Percentiles rank a stretch among this genome's conserved stretches.
Conservation (phyloP, 2,113 vertebrate species). For the human (Homo sapiens) region DNA sequence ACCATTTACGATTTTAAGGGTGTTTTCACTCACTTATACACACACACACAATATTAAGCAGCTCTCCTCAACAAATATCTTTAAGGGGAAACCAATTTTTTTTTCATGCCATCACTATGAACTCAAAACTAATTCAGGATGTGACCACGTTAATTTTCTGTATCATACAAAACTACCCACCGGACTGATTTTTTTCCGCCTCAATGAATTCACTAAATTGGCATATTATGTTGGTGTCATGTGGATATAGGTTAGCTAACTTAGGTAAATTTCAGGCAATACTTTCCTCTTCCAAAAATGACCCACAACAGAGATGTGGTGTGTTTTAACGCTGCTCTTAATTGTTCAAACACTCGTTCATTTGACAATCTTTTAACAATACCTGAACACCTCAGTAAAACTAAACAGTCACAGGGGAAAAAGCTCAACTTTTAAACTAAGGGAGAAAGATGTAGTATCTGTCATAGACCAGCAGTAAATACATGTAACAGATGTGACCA, state of each 20-base stretch:
- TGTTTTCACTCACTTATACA: not conserved
- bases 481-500: slow-evolving; percentile 53
- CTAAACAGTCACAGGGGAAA: slow-evolving; percentile 35
- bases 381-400: slow-evolving; percentile 71
- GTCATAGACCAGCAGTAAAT: not conserved
- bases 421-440: slow-evolving; percentile 52
- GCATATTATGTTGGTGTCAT: not conserved
- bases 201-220: slow-evolving; percentile 8
- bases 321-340: slow-evolving; percentile 21
- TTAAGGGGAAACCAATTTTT: not conserved
- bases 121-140: slow-evolving; percentile 14
- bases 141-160: slow-evolving; percentile 17
- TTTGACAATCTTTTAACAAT: slow-evolving; percentile 65
- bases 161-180: not conserved
- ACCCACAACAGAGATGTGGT: not conserved
- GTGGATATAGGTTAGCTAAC: not conserved
- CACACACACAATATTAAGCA: not conserved
- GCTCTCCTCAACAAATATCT: not conserved
- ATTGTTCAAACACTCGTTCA: slow-evolving; percentile 17
- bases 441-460: slow-evolving; percentile 42
- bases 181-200: not conserved
- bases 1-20: not conserved
- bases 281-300: not conserved
- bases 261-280: not conserved
- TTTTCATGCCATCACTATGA: not conserved